Conservation (phyloP, 2,797 vertebrate genomes). For the Sparus aurata region DNA sequence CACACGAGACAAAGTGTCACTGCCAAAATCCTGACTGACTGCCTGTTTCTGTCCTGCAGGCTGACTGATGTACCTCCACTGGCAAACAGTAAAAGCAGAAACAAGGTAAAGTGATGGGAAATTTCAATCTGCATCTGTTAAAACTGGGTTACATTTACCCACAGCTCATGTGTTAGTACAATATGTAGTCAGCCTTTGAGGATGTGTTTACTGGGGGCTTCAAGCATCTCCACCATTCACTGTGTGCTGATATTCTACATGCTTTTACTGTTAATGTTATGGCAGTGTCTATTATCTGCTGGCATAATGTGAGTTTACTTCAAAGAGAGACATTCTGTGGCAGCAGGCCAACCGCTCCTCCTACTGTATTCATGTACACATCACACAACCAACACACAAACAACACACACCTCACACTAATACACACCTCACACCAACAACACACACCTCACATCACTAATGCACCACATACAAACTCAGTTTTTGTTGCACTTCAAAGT, state of each 20-base stretch:
- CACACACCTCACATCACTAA: no score
- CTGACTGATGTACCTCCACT: neutral
- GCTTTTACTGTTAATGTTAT: slow-evolving; percentile 22
- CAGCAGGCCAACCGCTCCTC: slow-evolving; percentile 17
- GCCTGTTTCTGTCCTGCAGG: slow-evolving; percentile 15
- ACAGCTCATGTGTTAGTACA: neutral
- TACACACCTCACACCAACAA: no score
- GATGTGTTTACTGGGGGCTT: slow-evolving; percentile 19
- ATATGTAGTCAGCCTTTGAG: neutral
- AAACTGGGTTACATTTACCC: neutral
- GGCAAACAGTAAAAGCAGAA: slow-evolving; percentile 3
- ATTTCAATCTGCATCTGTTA: slow-evolving; percentile 4
- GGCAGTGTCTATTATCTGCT: slow-evolving; percentile 21
- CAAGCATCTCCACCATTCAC: neutral
- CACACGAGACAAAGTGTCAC: slow-evolving; percentile 4
- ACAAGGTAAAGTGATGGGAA: slow-evolving; percentile 4
- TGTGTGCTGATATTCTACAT: slow-evolving; percentile 9
- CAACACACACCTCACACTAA: no score
- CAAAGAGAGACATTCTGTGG: slow-evolving; percentile 36
- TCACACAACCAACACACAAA: slow-evolving; percentile 23
- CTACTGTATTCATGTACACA: slow-evolving; percentile 37
- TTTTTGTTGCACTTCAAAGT: slow-evolving; percentile 50
- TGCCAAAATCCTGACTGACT: slow-evolving; percentile 15
- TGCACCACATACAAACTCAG: slow-evolving; percentile 16
- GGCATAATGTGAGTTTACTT: slow-evolving; percentile 42